Evolutionary conservation across 2,888 invertebrate species (phyloP).

Genomic region (Cheilosia impressa): DNA sequence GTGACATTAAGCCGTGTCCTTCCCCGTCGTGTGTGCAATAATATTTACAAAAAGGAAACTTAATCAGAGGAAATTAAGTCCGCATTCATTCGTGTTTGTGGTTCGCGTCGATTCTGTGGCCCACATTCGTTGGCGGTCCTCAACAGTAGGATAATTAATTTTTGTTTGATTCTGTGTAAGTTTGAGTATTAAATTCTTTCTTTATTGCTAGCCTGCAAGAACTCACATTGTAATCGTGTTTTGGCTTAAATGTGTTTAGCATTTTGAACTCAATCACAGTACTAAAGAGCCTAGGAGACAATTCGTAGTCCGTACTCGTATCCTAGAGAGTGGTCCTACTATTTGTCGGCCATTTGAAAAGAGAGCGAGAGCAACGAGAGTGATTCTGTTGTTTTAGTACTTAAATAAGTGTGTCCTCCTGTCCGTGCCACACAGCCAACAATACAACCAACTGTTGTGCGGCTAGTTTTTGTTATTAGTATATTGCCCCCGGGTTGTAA

Average conservation of each 20-base stretch:
- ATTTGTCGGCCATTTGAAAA: constrained; percentile 22
- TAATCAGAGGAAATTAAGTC: constrained; percentile 60
- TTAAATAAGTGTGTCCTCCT: constrained; percentile 67
- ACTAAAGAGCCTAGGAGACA: constrained; percentile 61
- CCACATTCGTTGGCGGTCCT: constrained; percentile 4
- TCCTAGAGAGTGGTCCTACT: constrained; percentile 47
- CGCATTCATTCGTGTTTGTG: constrained; percentile 37
- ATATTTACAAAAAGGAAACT: constrained; percentile 37
- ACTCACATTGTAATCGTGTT: neutral
- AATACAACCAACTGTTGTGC: constrained; percentile 74
- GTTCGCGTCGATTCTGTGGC: constrained; percentile 42
- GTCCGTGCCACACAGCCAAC: constrained; percentile 39
- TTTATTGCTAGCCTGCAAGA: neutral
- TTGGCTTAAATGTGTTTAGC: constrained; percentile 47
- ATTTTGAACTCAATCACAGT: constrained; percentile 44
- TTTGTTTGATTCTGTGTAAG: constrained; percentile 55
- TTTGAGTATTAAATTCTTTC: constrained; percentile 23
- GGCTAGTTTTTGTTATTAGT: constrained; percentile 71
- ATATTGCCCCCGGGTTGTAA: constrained; percentile 60
- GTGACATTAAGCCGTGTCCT: constrained; percentile 57
- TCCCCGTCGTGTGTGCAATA: constrained; percentile 41
- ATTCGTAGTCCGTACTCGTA: neutral
- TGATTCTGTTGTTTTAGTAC: constrained; percentile 71
- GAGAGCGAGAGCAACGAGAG: constrained; percentile 62
- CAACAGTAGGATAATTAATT: constrained; percentile 62